Evolutionary conservation across 2,888 invertebrate species (phyloP).

Genomic region (Napeogenes sylphis): DNA sequence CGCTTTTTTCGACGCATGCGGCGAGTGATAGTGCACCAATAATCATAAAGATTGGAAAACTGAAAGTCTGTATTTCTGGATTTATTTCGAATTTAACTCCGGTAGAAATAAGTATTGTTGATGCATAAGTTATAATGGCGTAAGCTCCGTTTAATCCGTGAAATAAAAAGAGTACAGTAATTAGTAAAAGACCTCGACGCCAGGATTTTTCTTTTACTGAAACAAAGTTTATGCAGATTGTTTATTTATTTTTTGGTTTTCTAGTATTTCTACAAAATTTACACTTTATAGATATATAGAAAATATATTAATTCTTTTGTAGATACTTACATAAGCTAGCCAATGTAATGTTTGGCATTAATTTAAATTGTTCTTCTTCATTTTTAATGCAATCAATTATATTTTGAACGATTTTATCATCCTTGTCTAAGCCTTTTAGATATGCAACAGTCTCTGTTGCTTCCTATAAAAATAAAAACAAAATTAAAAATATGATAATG

Average conservation of each 20-base stretch:
- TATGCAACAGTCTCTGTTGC: slow-evolving; percentile 49
- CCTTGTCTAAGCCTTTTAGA: slow-evolving; percentile 48
- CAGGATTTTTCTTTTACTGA: slow-evolving; percentile 50
- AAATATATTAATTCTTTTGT: too few species aligned
- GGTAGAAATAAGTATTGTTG: slow-evolving; percentile 47
- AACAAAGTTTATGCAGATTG: slow-evolving; percentile 23
- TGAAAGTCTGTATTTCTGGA: slow-evolving; percentile 54
- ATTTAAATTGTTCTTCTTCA: slow-evolving; percentile 46
- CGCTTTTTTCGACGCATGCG: slow-evolving; percentile 53
- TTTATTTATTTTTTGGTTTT: too few species aligned
- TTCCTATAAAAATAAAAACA: slow-evolving; percentile 41
- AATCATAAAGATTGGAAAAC: slow-evolving; percentile 58
- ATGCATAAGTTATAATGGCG: slow-evolving; percentile 51
- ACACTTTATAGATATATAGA: too few species aligned
- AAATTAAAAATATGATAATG: neutral
- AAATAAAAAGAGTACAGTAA: slow-evolving; percentile 38
- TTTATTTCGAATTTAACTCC: slow-evolving; percentile 50
- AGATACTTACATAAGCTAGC: slow-evolving; percentile 48
- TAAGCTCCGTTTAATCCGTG: slow-evolving; percentile 50
- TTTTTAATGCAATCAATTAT: slow-evolving; percentile 50
- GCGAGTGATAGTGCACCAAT: slow-evolving; percentile 51
- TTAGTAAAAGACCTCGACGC: slow-evolving; percentile 46
- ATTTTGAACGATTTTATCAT: slow-evolving; percentile 46
- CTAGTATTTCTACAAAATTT: too few species aligned
- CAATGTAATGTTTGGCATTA: slow-evolving; percentile 46